Evolutionary conservation across 2,113 vertebrate genomes (phyloP), one percentile per base, ranked within the genome.

Genomic region (Ifrita kowaldi): DNA sequence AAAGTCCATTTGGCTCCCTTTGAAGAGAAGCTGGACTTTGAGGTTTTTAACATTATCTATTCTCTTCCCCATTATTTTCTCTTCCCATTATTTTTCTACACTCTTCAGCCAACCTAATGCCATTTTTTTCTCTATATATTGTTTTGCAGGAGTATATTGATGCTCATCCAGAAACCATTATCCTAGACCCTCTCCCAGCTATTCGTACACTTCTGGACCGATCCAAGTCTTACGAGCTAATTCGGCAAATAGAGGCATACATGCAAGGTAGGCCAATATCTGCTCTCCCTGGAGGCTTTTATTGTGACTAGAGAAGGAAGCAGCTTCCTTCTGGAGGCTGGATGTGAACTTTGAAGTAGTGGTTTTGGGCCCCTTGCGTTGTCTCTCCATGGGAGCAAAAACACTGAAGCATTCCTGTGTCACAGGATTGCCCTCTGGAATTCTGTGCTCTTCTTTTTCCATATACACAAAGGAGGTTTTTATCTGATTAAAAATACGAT

Each of bases 171-270:
- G 99, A 99, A 98, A 99, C 99, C 86, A 99, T 99, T n/a, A 97
- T 99, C 91, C 97, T 99, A 96, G 99, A 99, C 86, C 99, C 99
- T 13, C 99, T 99, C 30, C 99, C 99, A 3, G 99, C 99, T 93
- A 99, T 99, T 95, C 98, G 99, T 55, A 99, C 99, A 1, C 98
- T 99, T 88, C 98, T 99, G 64, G 99, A 99, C 96, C 99, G 99
- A 87, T 99, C 99, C 98, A 99, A 99, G 96, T 99, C 99, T 84
- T 99, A 99, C 2, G 99, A 99, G 96, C 98, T 99, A 68, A 99
- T 99, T 96, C 99, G 99, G 84, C 98, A 98, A 95, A 99, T 99
- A 87, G 99, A 99, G 96, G 98, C 98, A 70, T 99, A 98, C 96
- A 99, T 99, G 99, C 98, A 99, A 98, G 99, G 99, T 99, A 97